Conservation (phyloP, 2,888 invertebrate genomes). For the Belgica antarctica region DNA sequence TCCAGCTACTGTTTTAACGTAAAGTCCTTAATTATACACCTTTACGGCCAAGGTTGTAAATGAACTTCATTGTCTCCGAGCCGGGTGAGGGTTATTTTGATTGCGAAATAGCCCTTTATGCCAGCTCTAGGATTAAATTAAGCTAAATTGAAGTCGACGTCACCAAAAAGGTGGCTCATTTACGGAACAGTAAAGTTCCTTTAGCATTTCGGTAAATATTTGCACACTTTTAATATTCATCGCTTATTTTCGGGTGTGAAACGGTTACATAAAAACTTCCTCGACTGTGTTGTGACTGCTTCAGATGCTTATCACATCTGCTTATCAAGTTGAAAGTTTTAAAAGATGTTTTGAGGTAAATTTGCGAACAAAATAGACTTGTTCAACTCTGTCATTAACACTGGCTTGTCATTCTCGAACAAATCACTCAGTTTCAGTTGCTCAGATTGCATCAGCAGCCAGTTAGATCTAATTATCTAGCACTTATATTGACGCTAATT, state of each 20-base stretch:
- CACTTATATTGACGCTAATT: not conserved
- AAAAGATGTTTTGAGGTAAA: no score
- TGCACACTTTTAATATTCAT: not conserved
- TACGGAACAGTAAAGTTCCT: not conserved
- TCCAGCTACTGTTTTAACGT: not conserved
- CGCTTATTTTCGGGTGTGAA: not conserved
- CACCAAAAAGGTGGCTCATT: slow-evolving; percentile 1
- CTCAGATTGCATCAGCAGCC: slow-evolving; percentile 27
- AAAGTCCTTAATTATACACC: not conserved
- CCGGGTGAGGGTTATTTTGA: no score
- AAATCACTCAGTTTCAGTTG: no score
- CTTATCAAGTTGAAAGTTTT: no score
- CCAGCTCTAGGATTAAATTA: not conserved
- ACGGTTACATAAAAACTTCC: not conserved
- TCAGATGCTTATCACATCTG: not conserved
- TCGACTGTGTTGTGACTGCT: not conserved
- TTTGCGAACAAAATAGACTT: no score
- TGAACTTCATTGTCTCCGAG: not conserved
- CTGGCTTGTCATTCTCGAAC: not conserved
- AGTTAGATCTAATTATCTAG: slow-evolving; percentile 35
- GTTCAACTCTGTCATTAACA: no score
- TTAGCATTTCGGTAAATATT: not conserved
- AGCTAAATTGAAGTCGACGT: not conserved
- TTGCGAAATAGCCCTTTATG: not conserved
- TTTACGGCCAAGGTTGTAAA: not conserved